Evolutionary conservation across 2,888 invertebrate species (phyloP), one percentile per base, ranked within the genome.

Genomic region (Trilocha varians): DNA sequence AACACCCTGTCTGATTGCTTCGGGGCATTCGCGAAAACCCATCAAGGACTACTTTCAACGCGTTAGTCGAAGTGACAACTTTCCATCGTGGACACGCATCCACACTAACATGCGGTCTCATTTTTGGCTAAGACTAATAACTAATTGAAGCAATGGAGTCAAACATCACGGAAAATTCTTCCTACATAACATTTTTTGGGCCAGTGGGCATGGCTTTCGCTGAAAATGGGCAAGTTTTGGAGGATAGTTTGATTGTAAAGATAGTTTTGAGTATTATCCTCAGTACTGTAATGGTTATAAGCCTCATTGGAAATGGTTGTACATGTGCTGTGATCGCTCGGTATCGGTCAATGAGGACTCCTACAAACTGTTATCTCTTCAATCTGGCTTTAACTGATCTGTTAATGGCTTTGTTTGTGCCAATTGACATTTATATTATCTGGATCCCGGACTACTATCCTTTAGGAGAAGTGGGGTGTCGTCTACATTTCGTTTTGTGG

Each of bases 321-420:
- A 94, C 93, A 0, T 93, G 93, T 65, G 86, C 92, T 2, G 93
- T 94, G 3, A 93, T 94, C 25, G 85, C 88, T 2, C 85, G 88
- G 32, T 92, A 93, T 61, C 88, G 88, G 38, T 89, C 90, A 42
- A 93, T 94, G 94, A 90, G 93, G 61, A 94, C 93, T 0, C 91
- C 93, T 0, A 94, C 94, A 11, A 94, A 94, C 72, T 93, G 91
- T 63, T 94, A 94, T 66, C 85, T 94, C 35, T 91, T 94, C 67
- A 93, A 91, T 66, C 79, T 94, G 43, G 93, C 94, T 3, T 78
- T 93, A 3, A 91, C 93, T 0, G 94, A 94, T 65, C 78, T 94
- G 0, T 69, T 93, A 16, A 86, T 92, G n/a, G 79, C 92, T 0
- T 65, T 91, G 1, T 89, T 91, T 59, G 84, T 96, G 50, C 96